These are phyloP conservation scores for Oxyscelio sp. DNA, from an alignment of 2,888 invertebrate genomes.

Conservation along the genomic window DNA sequence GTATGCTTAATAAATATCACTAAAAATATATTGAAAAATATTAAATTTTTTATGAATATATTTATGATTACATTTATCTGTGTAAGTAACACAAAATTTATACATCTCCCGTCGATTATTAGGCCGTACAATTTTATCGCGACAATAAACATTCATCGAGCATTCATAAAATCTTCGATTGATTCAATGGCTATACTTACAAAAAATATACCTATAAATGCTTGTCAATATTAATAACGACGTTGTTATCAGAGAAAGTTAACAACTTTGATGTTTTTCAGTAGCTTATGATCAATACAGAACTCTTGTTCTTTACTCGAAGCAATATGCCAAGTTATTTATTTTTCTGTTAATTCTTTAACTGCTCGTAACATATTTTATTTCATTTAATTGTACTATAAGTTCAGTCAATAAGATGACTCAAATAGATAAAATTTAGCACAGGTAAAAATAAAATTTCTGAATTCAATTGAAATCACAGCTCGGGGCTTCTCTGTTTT, in stretches of 20 bases:
- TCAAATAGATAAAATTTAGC: too few relatives aligned
- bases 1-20: too few relatives aligned
- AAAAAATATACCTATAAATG: conserved; percentile 29
- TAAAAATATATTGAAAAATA: conserved; percentile 4
- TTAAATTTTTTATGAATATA: conserved; percentile 32
- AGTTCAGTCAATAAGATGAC: too few relatives aligned
- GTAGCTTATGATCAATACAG: conserved; percentile 82
- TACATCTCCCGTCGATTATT: conserved; percentile 35
- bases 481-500: too few relatives aligned
- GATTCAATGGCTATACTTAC: conserved; percentile 26
- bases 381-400: conserved; percentile 29
- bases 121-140: conserved; percentile 31
- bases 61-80: conserved; percentile 28
- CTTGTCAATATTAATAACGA: conserved; percentile 77
- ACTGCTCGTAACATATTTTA: conserved; percentile 29
- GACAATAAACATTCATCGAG: conserved; percentile 34
- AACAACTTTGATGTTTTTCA: conserved; percentile 82
- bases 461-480: too few relatives aligned
- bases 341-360: conserved; percentile 51
- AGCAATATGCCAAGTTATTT: conserved; percentile 69
- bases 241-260: conserved; percentile 86
- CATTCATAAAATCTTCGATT: conserved; percentile 27
- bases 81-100: conserved; percentile 27
- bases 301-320: conserved; percentile 67
- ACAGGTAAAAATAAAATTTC: too few relatives aligned